Conservation (phyloP, 2,797 vertebrate species). For the Malurus splendens region DNA sequence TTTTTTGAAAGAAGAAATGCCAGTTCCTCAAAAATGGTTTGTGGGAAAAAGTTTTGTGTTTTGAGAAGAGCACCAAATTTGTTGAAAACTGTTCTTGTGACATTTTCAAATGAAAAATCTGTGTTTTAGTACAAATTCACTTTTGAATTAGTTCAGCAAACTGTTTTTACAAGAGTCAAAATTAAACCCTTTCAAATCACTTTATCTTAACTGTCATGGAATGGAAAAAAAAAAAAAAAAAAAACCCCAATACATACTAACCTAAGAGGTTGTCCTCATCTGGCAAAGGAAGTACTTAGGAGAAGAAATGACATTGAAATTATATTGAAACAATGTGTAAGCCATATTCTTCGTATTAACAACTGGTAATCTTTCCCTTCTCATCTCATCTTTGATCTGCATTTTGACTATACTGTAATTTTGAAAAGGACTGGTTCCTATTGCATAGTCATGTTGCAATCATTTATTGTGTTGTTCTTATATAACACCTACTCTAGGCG, state of each 20-base stretch:
- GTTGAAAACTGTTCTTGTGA: neutral
- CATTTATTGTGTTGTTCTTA: conserved; percentile 10
- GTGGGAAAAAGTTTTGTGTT: neutral
- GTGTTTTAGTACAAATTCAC: neutral
- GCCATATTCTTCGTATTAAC: neutral
- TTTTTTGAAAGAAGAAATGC: neutral
- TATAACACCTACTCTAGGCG: neutral
- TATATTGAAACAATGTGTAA: neutral
- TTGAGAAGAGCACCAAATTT: neutral
- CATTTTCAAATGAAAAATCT: neutral
- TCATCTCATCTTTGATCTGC: neutral
- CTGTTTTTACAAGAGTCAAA: neutral
- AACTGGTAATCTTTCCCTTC: neutral
- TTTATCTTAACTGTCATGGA: neutral
- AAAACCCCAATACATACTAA: rapidly evolving
- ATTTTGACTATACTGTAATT: neutral
- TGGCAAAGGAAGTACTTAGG: neutral
- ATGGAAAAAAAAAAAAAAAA: neutral
- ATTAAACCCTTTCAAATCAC: neutral
- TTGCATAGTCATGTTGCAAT: neutral
- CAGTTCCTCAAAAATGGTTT: neutral
- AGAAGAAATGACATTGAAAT: neutral
- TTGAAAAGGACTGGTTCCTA: neutral
- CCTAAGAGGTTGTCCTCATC: neutral
- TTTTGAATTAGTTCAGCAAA: neutral